Percentiles rank a stretch among this genome's conserved stretches.
Evolutionary conservation across 2,113 vertebrate species (phyloP).

Genomic region (Colossoma macropomum): DNA sequence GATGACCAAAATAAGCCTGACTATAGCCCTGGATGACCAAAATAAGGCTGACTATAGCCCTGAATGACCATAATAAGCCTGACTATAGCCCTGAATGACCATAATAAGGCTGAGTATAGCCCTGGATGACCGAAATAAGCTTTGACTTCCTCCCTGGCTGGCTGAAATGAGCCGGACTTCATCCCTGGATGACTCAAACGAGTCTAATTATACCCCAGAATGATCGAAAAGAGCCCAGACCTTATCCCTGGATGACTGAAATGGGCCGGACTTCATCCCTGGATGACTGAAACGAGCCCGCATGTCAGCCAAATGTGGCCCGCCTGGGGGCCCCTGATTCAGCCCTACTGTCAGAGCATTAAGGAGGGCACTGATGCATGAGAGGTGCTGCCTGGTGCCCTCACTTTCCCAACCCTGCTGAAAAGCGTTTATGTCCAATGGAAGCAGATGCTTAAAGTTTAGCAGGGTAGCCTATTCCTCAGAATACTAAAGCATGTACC

Average conservation of each 20-base stretch:
- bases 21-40: too few relatives aligned
- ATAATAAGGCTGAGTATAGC: too few relatives aligned
- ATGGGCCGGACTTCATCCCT: not conserved
- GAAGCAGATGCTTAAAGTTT: not conserved
- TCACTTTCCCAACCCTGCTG: not conserved
- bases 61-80: not conserved
- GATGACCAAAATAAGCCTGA: not conserved
- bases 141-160: too few relatives aligned
- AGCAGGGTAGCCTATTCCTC: not conserved
- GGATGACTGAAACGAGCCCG: not conserved
- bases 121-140: too few relatives aligned
- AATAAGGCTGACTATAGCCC: too few relatives aligned
- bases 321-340: slow-evolving; percentile 59
- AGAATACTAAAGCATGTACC: not conserved
- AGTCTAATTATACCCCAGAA: not conserved
- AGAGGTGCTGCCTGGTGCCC: not conserved
- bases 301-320: slow-evolving; percentile 59
- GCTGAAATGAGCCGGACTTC: not conserved
- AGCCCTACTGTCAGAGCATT: slow-evolving; percentile 43
- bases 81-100: not conserved
- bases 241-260: not conserved
- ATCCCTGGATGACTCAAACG: slow-evolving; percentile 22
- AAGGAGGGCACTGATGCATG: slow-evolving; percentile 58
- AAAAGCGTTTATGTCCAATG: not conserved
- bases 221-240: not conserved